A percentile compares a stretch with the other conserved stretches of the same genome.
Conservation (phyloP, 2,113 vertebrate genomes). For the Oenanthe oenanthe region DNA sequence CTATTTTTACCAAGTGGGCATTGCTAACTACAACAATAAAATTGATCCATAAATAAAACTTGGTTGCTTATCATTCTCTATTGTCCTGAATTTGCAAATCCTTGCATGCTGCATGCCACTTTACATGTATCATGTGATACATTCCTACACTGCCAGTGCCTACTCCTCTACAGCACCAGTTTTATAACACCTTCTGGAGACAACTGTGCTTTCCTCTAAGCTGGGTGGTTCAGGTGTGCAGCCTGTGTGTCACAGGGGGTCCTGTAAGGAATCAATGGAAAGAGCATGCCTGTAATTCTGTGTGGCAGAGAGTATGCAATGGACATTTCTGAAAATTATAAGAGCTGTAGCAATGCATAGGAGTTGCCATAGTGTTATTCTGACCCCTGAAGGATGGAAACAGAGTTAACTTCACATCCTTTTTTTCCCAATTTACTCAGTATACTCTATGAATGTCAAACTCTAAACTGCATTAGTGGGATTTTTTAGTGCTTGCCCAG, state of each 20-base stretch:
- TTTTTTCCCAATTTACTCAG: slow-evolving; percentile 45
- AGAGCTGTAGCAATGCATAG: slow-evolving; percentile 51
- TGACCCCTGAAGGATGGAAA: slow-evolving; percentile 86
- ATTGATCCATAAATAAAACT: not conserved
- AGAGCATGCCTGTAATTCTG: not conserved
- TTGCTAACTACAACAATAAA: not conserved
- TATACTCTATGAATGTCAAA: slow-evolving; percentile 67
- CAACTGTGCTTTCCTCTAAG: not conserved
- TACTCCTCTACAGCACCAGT: not conserved
- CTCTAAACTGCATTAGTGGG: slow-evolving; percentile 60
- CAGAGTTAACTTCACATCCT: slow-evolving; percentile 75
- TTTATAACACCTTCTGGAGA: slow-evolving; percentile 30
- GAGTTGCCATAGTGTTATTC: slow-evolving; percentile 79
- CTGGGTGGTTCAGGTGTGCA: not conserved
- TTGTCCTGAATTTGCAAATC: slow-evolving; percentile 21
- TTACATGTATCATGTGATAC: not conserved
- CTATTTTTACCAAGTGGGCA: not conserved
- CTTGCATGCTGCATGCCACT: not conserved
- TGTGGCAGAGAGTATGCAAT: not conserved
- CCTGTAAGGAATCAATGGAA: slow-evolving; percentile 40
- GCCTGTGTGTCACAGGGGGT: slow-evolving; percentile 6
- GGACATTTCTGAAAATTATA: slow-evolving; percentile 60
- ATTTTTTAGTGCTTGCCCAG: slow-evolving; percentile 49
- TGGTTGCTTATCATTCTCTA: not conserved
- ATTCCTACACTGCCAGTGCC: not conserved